phyloP scores from a whole-genome alignment of 1,140 invertebrate genomes.

The Vanessa atalanta region DNA sequence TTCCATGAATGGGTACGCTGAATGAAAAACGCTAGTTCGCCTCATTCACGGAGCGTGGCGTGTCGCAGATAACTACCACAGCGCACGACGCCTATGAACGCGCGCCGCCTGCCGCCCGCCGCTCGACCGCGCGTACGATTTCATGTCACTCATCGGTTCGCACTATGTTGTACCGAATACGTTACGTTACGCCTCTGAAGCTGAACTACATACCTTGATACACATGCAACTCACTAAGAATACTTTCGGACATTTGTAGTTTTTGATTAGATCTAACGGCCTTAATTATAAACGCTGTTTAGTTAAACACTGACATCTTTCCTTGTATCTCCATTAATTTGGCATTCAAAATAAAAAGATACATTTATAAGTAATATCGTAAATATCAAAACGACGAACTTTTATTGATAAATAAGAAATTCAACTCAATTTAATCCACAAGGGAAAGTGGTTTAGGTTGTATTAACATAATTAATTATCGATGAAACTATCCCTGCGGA shows the following conservation, averaged over 20 bases:
- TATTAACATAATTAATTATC: neutral
- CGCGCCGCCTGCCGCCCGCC: neutral
- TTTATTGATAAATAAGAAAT: no score
- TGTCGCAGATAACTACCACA: conserved; percentile 37
- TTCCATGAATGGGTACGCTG: conserved; percentile 73
- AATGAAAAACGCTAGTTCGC: conserved; percentile 72
- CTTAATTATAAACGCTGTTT: no score
- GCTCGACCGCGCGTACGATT: conserved; percentile 1
- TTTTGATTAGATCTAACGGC: no score
- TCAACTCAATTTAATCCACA: neutral
- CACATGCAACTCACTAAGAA: neutral
- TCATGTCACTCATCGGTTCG: conserved; percentile 6
- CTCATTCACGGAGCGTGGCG: conserved; percentile 55
- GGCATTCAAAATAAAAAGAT: no score
- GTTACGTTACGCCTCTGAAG: conserved; percentile 3
- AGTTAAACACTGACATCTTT: no score
- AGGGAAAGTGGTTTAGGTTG: neutral
- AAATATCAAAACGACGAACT: no score
- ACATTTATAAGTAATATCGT: no score
- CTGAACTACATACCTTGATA: conserved; percentile 9
- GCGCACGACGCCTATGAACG: conserved; percentile 3
- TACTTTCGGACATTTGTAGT: neutral
- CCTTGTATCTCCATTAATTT: no score
- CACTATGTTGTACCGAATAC: conserved; percentile 8
- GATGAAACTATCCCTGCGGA: neutral